Percentiles rank a stretch among this genome's conserved stretches.
These are phyloP conservation scores for Pithecia hirsuta DNA, from an alignment of 2,797 vertebrate genomes.

Conservation along the genomic window DNA sequence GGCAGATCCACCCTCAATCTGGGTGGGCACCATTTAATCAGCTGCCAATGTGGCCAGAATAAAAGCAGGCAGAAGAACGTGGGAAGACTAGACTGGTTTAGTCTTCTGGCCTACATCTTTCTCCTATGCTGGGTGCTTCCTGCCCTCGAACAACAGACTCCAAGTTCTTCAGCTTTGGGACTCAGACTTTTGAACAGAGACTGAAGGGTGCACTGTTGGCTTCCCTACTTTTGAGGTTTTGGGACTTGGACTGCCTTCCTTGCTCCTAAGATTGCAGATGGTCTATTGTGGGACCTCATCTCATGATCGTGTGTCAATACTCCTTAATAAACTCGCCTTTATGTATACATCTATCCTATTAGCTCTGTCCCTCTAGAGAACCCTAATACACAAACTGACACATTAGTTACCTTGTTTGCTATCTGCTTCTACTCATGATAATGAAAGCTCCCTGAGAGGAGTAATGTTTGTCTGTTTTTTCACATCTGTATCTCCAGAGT, in stretches of 20 bases:
- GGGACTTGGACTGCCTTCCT: neutral
- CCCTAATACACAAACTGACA: neutral
- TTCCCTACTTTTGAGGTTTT: neutral
- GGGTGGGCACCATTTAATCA: neutral
- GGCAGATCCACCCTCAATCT: neutral
- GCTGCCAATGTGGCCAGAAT: neutral
- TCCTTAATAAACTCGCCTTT: neutral
- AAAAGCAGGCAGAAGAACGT: neutral
- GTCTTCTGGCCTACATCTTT: neutral
- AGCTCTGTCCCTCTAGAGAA: neutral
- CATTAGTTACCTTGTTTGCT: rapidly evolving
- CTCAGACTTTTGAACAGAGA: neutral
- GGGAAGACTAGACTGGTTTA: neutral
- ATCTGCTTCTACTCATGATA: neutral
- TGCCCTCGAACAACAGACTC: neutral
- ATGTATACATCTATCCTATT: neutral
- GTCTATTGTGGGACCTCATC: neutral
- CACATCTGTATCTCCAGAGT: neutral
- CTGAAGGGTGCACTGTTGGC: neutral
- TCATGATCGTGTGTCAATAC: neutral
- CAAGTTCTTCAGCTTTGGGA: neutral
- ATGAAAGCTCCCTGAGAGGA: too few relatives aligned
- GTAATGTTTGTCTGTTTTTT: neutral
- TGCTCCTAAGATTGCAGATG: neutral
- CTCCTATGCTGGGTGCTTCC: neutral